These are phyloP conservation scores for Sminthurides bifidus DNA, from an alignment of 1,140 invertebrate genomes.

Conservation along the genomic window DNA sequence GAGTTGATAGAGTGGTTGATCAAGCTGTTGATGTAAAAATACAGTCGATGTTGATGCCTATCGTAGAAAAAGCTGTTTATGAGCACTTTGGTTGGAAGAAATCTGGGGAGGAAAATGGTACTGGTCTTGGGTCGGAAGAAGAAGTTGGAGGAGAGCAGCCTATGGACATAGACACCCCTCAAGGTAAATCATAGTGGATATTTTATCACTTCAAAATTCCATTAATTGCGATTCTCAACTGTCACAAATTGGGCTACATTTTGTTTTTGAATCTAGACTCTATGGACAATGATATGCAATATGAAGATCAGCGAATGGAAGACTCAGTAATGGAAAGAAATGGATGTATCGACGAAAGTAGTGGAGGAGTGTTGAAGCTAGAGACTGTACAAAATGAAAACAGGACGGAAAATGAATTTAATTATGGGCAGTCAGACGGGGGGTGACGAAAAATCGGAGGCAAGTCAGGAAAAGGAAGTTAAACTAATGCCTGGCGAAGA, in stretches of 20 bases:
- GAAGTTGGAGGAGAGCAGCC: background rate
- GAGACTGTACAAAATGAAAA: too few relatives aligned
- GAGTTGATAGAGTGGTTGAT: slow-evolving; percentile 84
- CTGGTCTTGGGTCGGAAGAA: background rate
- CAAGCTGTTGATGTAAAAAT: slow-evolving; percentile 91
- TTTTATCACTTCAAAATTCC: background rate
- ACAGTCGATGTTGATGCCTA: slow-evolving; percentile 65
- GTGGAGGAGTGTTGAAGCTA: too few relatives aligned
- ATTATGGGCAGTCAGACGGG: background rate
- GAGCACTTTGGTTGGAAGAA: slow-evolving; percentile 69
- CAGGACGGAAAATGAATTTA: background rate
- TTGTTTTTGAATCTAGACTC: too few relatives aligned
- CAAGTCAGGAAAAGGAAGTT: background rate
- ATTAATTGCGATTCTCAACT: background rate
- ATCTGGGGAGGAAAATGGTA: slow-evolving; percentile 34
- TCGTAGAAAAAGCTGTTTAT: slow-evolving; percentile 81
- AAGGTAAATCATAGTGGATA: background rate
- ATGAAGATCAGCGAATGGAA: too few relatives aligned
- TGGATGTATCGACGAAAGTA: too few relatives aligned
- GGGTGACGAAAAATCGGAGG: slow-evolving; percentile 1
- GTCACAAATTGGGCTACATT: background rate
- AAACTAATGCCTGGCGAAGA: slow-evolving; percentile 38
- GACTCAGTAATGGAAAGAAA: too few relatives aligned
- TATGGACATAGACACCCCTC: slow-evolving; percentile 4
- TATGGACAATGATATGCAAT: too few relatives aligned